Evolutionary conservation across 2,113 vertebrate species (phyloP).

Genomic region (Bufo bufo): DNA sequence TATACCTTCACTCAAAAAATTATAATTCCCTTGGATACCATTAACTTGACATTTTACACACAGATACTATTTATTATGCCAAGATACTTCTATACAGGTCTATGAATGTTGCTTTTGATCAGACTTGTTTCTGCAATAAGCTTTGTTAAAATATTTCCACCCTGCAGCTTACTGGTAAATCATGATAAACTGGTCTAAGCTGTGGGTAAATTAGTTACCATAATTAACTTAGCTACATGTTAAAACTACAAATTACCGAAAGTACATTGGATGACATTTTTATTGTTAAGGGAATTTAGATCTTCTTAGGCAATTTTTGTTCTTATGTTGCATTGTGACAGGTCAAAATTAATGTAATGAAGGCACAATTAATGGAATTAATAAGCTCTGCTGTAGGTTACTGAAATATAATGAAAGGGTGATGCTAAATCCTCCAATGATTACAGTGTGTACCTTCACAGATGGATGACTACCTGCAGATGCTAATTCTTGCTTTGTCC

Average conservation of each 20-base stretch:
- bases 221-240: slow-evolving; percentile 48
- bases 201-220: slow-evolving; percentile 28
- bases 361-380: slow-evolving; percentile 45
- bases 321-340: slow-evolving; percentile 23
- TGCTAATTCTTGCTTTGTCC: slow-evolving; percentile 30
- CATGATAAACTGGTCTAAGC: slow-evolving; percentile 40
- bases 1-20: background rate
- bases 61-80: background rate
- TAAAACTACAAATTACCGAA: slow-evolving; percentile 46
- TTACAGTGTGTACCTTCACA: slow-evolving; percentile 32
- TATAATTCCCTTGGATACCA: background rate
- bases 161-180: slow-evolving; percentile 18
- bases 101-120: background rate
- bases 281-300: slow-evolving; percentile 47
- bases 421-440: slow-evolving; percentile 12
- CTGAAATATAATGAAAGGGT: slow-evolving; percentile 41
- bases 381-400: slow-evolving; percentile 37
- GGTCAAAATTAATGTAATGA: slow-evolving; percentile 40
- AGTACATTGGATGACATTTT: slow-evolving; percentile 41
- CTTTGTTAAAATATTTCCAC: slow-evolving; percentile 19
- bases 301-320: slow-evolving; percentile 40
- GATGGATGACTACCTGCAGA: slow-evolving; percentile 31
- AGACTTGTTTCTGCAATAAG: slow-evolving; percentile 34
- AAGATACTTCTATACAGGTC: background rate
- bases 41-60: background rate